A percentile compares a stretch with the other conserved stretches of the same genome.
Evolutionary conservation across 2,888 invertebrate species (phyloP).

Genomic region (Idaea aversata): DNA sequence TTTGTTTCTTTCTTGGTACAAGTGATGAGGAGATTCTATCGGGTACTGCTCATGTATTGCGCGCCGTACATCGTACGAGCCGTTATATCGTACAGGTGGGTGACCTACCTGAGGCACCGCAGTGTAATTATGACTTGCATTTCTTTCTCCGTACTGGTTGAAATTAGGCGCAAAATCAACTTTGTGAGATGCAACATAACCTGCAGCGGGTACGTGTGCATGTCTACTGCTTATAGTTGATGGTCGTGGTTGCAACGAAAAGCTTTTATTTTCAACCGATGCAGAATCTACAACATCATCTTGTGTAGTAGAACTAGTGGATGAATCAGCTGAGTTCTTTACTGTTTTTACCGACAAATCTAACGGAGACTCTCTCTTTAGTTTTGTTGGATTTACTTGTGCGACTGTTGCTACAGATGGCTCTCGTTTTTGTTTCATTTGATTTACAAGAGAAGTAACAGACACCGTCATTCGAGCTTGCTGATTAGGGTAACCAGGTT

Average conservation of each 20-base stretch:
- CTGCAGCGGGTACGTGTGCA: slow-evolving; percentile 40
- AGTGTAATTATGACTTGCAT: slow-evolving; percentile 43
- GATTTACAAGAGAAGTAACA: slow-evolving; percentile 70
- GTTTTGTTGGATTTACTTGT: slow-evolving; percentile 60
- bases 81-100: slow-evolving; percentile 57
- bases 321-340: slow-evolving; percentile 93
- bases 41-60: slow-evolving; percentile 53
- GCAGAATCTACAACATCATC: slow-evolving; percentile 80
- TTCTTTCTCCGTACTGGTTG: slow-evolving; percentile 70
- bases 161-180: slow-evolving; percentile 91
- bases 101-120: slow-evolving; percentile 45
- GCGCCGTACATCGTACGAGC: slow-evolving; percentile 54
- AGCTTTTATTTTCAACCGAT: slow-evolving; percentile 57
- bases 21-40: slow-evolving; percentile 60
- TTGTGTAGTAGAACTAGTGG: slow-evolving; percentile 91
- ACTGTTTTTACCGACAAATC: slow-evolving; percentile 95
- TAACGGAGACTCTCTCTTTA: slow-evolving; percentile 88
- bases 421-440: slow-evolving; percentile 83
- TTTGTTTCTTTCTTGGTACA: slow-evolving; percentile 59
- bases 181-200: slow-evolving; percentile 81
- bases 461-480: slow-evolving; percentile 74
- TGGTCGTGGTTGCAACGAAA: slow-evolving; percentile 54
- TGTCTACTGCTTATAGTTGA: slow-evolving; percentile 52
- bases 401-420: slow-evolving; percentile 72
- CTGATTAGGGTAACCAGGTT: slow-evolving; percentile 66